Conservation (phyloP, 2,113 vertebrate species). For the Spea bombifrons region DNA sequence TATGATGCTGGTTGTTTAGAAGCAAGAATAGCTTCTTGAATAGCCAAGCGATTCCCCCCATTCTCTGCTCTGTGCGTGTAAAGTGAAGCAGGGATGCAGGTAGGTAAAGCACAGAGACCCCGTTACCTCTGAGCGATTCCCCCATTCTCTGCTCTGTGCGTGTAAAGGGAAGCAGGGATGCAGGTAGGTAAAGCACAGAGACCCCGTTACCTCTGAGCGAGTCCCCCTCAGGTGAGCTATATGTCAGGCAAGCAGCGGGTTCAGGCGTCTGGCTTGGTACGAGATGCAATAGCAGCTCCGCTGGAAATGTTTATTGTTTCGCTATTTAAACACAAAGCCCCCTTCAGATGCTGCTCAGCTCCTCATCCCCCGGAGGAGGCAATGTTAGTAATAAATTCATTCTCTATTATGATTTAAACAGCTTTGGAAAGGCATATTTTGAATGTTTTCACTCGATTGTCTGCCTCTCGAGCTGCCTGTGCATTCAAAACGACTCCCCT, state of each 20-base stretch:
- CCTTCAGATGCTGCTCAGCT: constrained; percentile 59
- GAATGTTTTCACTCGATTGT: constrained; percentile 63
- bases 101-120: neutral
- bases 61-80: too few species aligned
- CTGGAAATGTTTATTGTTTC: constrained; percentile 54
- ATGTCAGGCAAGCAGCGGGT: neutral
- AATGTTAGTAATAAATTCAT: constrained; percentile 63
- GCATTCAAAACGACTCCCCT: constrained; percentile 49
- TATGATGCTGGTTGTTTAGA: too few species aligned
- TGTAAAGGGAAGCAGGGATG: neutral
- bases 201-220: neutral
- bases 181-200: neutral
- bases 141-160: too few species aligned
- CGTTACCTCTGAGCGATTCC: neutral
- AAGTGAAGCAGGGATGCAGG: neutral
- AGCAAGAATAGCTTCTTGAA: neutral
- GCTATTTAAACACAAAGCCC: constrained; percentile 64
- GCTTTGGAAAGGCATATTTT: constrained; percentile 64
- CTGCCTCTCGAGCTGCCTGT: constrained; percentile 58
- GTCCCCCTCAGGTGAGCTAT: constrained; percentile 42
- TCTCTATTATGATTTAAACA: constrained; percentile 62
- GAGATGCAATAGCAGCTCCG: neutral
- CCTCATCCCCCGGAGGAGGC: constrained; percentile 58
- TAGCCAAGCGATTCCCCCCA: neutral
- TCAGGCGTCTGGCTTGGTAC: neutral